Evolutionary conservation across 2,888 invertebrate species (phyloP).

Genomic region (Lepidocyrtinus sp.): DNA sequence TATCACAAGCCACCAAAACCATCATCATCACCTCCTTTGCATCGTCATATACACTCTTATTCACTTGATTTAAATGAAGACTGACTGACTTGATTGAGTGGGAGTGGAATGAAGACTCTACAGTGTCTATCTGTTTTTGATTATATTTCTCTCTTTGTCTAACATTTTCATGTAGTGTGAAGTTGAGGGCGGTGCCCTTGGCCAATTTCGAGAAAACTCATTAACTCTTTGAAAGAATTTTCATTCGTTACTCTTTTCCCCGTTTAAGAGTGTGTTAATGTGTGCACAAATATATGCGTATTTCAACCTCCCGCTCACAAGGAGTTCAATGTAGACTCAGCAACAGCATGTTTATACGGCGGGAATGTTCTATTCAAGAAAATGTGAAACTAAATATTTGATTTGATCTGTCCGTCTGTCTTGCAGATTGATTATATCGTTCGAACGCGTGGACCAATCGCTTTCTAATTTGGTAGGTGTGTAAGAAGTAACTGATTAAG

Average conservation of each 20-base stretch:
- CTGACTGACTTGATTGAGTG: neutral
- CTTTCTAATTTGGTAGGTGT: no score
- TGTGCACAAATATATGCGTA: no score
- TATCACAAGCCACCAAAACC: neutral
- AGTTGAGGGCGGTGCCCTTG: slow-evolving; percentile 7
- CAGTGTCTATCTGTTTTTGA: neutral
- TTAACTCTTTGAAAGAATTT: slow-evolving; percentile 22
- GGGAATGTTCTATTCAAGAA: no score
- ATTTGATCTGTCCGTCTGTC: no score
- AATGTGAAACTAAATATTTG: no score
- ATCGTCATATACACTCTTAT: neutral
- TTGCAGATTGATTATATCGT: no score
- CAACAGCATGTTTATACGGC: no score
- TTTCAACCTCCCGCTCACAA: no score
- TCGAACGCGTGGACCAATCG: no score
- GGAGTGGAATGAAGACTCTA: neutral
- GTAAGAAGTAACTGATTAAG: no score
- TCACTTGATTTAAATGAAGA: neutral
- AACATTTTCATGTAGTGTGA: neutral
- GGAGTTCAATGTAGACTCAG: no score
- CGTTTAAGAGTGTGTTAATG: no score
- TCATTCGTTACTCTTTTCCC: neutral
- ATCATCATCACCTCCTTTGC: neutral
- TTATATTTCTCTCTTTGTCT: neutral
- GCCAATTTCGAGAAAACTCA: slow-evolving; percentile 36